These are phyloP conservation scores for Drosophila takahashii DNA, from an alignment of 1,140 invertebrate genomes.

Conservation along the genomic window DNA sequence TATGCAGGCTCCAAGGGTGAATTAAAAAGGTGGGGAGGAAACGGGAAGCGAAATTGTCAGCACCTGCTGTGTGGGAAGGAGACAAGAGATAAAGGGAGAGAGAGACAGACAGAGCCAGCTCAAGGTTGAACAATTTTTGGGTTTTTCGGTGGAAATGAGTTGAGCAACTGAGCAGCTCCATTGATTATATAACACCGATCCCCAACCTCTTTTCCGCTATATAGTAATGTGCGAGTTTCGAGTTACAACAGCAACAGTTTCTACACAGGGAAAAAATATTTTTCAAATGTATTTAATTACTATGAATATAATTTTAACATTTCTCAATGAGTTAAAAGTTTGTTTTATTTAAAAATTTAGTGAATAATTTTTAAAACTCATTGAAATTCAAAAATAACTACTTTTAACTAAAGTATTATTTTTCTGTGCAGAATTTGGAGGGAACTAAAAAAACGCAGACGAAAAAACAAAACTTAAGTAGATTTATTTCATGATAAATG, in stretches of 20 bases:
- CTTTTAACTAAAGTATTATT: background rate
- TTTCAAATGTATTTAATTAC: no score
- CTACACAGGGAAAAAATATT: background rate
- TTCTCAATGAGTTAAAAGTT: no score
- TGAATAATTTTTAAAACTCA: background rate
- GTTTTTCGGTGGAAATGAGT: constrained; percentile 37
- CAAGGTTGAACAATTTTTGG: constrained; percentile 45
- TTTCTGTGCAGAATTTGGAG: background rate
- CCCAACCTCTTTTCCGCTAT: constrained; percentile 14
- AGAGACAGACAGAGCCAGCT: constrained; percentile 6
- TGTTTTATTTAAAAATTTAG: no score
- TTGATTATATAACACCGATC: constrained; percentile 53
- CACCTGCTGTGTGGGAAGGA: constrained; percentile 40
- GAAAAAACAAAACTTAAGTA: constrained; percentile 63
- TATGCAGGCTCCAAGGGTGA: constrained; percentile 47
- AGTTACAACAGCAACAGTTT: constrained; percentile 54
- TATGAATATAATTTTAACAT: no score
- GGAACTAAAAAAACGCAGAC: constrained; percentile 18
- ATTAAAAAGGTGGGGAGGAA: constrained; percentile 19
- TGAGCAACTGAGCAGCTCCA: constrained; percentile 34
- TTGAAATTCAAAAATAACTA: background rate
- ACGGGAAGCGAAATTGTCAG: constrained; percentile 16
- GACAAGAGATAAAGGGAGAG: background rate
- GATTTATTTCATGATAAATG: constrained; percentile 83
- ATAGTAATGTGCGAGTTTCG: constrained; percentile 58